Evolutionary conservation across 2,797 vertebrate species (phyloP).

Genomic region (Helicolenus hilgendorfi): DNA sequence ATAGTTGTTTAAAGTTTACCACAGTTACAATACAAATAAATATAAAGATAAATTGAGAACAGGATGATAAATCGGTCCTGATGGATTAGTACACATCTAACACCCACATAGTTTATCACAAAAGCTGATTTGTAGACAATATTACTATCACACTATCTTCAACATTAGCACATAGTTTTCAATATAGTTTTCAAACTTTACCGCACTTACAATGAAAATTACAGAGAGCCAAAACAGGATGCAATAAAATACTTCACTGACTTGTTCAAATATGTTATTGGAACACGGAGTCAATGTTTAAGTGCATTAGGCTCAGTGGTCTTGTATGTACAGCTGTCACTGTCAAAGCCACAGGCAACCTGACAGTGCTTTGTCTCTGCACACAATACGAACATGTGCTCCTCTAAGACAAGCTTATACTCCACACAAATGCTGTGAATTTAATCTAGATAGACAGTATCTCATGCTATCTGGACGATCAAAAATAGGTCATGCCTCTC

Average conservation of each 20-base stretch:
- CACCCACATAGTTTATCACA: neutral
- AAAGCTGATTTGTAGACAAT: conserved; percentile 16
- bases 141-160: neutral
- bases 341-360: conserved; percentile 88
- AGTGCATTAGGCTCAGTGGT: conserved; percentile 85
- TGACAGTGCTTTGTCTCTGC: conserved; percentile 89
- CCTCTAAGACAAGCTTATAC: conserved; percentile 89
- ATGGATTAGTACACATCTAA: conserved; percentile 36
- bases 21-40: conserved; percentile 25
- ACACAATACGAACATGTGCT: conserved; percentile 91
- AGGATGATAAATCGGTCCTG: neutral
- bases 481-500: conserved; percentile 91
- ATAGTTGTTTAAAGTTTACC: conserved; percentile 46
- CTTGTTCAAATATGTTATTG: conserved; percentile 82
- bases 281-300: conserved; percentile 87
- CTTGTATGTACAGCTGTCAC: conserved; percentile 91
- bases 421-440: conserved; percentile 82
- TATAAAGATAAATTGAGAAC: conserved; percentile 20
- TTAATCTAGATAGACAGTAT: conserved; percentile 90
- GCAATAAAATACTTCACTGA: conserved; percentile 79
- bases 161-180: conserved; percentile 33
- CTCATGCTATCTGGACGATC: conserved; percentile 88
- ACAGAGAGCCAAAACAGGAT: conserved; percentile 61
- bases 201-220: conserved; percentile 32
- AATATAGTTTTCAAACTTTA: conserved; percentile 58